Conservation (phyloP, 2,888 invertebrate genomes). For the Salticus scenicus region DNA sequence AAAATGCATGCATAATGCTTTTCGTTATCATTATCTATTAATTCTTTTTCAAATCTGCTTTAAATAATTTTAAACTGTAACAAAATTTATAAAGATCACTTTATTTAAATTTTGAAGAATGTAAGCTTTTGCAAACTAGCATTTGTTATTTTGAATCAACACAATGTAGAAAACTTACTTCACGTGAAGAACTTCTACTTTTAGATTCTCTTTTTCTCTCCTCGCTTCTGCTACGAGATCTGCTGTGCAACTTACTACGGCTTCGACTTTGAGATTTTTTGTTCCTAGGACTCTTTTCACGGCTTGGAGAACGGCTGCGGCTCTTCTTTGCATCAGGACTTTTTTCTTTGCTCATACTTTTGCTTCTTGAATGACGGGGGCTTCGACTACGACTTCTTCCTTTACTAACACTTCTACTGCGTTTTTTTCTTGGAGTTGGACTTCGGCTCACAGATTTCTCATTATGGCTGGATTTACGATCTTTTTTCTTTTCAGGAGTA, state of each 20-base stretch:
- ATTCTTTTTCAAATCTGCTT: too few relatives aligned
- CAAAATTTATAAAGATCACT: too few relatives aligned
- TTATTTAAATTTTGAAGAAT: too few relatives aligned
- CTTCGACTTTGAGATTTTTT: slow-evolving; percentile 32
- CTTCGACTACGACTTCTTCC: slow-evolving; percentile 11
- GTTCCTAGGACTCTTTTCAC: slow-evolving; percentile 12
- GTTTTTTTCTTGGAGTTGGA: slow-evolving; percentile 21
- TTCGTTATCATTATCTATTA: too few relatives aligned
- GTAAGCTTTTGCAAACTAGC: too few relatives aligned
- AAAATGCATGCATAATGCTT: too few relatives aligned
- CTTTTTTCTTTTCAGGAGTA: slow-evolving; percentile 36
- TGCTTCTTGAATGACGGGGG: slow-evolving; percentile 22
- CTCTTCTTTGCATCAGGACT: slow-evolving; percentile 34
- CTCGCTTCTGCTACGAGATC: slow-evolving; percentile 36
- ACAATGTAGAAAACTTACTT: slow-evolving; percentile 34
- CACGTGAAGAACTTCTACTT: slow-evolving; percentile 47
- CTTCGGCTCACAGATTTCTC: slow-evolving; percentile 56
- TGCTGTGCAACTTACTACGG: slow-evolving; percentile 29
- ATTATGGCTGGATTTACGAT: slow-evolving; percentile 24
- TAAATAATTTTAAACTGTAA: too few relatives aligned
- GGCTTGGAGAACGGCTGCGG: slow-evolving; percentile 14
- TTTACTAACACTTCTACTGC: slow-evolving; percentile 31
- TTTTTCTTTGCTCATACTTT: slow-evolving; percentile 34
- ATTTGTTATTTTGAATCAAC: too few relatives aligned
- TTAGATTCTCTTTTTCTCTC: slow-evolving; percentile 4